phyloP scores from a whole-genome alignment of 2,113 vertebrate genomes.

The Ammodytes dubius region DNA sequence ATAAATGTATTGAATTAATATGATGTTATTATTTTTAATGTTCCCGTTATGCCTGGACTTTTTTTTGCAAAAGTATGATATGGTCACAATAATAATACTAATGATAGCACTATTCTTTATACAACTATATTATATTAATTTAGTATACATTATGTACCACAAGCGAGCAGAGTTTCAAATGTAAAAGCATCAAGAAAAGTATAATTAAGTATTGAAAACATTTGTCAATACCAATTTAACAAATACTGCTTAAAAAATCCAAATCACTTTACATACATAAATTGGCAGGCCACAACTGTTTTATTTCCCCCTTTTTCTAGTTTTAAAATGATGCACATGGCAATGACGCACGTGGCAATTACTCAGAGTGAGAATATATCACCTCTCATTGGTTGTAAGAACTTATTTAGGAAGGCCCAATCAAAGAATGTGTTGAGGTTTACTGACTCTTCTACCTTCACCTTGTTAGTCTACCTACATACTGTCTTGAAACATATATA shows the following conservation, averaged over 20 bases:
- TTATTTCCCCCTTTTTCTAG: neutral
- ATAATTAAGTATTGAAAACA: constrained; percentile 25
- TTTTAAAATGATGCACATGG: neutral
- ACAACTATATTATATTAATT: constrained; percentile 77
- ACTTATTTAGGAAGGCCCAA: constrained; percentile 6
- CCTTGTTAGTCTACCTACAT: constrained; percentile 34
- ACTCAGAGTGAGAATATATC: neutral
- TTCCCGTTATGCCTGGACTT: constrained; percentile 41
- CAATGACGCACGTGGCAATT: neutral
- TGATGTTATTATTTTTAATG: constrained; percentile 65
- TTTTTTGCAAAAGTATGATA: constrained; percentile 64
- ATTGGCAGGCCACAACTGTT: neutral
- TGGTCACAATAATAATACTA: constrained; percentile 59
- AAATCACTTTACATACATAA: constrained; percentile 16
- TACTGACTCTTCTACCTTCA: constrained; percentile 19
- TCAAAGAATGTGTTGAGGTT: constrained; percentile 18
- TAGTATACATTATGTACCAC: constrained; percentile 83
- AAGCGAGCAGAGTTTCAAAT: constrained; percentile 71
- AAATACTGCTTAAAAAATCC: neutral
- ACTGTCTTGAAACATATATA: constrained; percentile 24
- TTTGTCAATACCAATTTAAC: constrained; percentile 1
- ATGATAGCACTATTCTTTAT: constrained; percentile 70
- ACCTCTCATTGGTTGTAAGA: neutral
- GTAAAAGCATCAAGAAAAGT: constrained; percentile 52
- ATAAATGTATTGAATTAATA: constrained; percentile 76